Conservation (phyloP, 2,113 vertebrate species). For the Emydura subglobosa region DNA sequence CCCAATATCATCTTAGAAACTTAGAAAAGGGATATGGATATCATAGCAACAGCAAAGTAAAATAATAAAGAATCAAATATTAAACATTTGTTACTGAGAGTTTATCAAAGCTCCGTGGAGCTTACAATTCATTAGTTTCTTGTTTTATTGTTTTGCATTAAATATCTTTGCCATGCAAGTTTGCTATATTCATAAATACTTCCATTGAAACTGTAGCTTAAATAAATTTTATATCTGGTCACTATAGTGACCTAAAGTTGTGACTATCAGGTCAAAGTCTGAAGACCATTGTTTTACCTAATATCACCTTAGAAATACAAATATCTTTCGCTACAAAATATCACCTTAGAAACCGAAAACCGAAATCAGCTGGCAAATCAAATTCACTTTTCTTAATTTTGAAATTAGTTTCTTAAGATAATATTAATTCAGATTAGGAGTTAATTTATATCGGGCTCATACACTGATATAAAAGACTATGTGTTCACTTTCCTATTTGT, state of each 20-base stretch:
- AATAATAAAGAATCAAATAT: background rate
- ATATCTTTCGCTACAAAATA: background rate
- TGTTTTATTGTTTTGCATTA: background rate
- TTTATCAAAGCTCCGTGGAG: background rate
- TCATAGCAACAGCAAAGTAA: constrained; percentile 26
- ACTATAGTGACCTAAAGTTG: background rate
- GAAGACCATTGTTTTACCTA: background rate
- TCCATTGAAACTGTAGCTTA: constrained; percentile 1
- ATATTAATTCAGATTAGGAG: background rate
- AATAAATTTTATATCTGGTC: background rate
- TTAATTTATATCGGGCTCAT: background rate
- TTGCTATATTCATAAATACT: constrained; percentile 8
- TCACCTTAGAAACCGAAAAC: background rate
- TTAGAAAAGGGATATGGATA: background rate
- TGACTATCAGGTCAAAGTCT: background rate
- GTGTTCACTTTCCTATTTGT: background rate
- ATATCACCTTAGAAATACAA: background rate
- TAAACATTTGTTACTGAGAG: background rate
- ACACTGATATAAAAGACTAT: background rate
- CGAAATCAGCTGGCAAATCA: background rate
- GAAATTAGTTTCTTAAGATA: background rate
- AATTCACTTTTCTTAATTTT: background rate
- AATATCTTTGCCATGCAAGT: background rate
- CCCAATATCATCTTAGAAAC: background rate
- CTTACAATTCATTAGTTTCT: background rate